Evolutionary conservation across 2,113 vertebrate genomes (phyloP).

Genomic region (Symphodus melops): DNA sequence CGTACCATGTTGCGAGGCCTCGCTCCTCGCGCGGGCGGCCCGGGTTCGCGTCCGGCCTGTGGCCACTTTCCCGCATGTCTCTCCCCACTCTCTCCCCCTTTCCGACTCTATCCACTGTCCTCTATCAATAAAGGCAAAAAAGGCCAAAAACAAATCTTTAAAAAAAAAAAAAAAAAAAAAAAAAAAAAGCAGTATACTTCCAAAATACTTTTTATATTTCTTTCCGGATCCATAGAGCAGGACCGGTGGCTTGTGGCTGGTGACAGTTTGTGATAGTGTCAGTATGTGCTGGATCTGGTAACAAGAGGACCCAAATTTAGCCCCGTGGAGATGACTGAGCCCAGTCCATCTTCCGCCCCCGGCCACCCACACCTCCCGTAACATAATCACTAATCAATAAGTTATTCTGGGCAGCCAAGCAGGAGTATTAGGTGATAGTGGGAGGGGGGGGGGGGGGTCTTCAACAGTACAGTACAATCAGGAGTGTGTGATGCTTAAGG

Average conservation of each 20-base stretch:
- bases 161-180: not conserved
- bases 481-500: constrained; percentile 77
- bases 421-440: constrained; percentile 74
- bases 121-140: too few species aligned
- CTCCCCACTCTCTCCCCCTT: too few species aligned
- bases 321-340: constrained; percentile 76
- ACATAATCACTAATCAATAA: constrained; percentile 79
- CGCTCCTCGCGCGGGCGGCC: too few species aligned
- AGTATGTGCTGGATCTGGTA: constrained; percentile 71
- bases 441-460: constrained; percentile 70
- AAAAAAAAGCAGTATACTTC: not conserved
- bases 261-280: constrained; percentile 66
- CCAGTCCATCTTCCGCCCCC: constrained; percentile 72
- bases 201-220: constrained; percentile 20
- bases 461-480: constrained; percentile 80
- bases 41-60: too few species aligned
- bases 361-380: constrained; percentile 75
- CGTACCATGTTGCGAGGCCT: too few species aligned
- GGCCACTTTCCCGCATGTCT: too few species aligned
- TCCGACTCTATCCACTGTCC: too few species aligned
- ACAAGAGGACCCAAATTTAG: constrained; percentile 78
- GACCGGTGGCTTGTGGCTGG: constrained; percentile 13
- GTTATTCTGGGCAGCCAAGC: constrained; percentile 69
- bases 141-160: too few species aligned
- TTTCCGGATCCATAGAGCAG: constrained; percentile 27